Base-by-base conservation (phyloP, 1,140 invertebrate genomes). In the Phocides pigmalion region DNA sequence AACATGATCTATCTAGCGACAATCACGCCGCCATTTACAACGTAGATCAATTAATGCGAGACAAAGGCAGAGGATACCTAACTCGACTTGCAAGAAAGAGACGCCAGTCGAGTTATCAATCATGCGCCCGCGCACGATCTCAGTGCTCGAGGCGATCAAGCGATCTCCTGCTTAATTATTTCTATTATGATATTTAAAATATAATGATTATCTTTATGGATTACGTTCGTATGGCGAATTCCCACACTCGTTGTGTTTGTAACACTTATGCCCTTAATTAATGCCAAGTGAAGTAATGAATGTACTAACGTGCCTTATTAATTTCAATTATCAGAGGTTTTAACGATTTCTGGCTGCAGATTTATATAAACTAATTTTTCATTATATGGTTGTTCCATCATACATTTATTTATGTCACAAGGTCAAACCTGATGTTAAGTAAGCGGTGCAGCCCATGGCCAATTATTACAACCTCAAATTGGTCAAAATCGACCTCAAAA, bases 101-200 rank as follows among this genome's bases (percentile, higher is more conserved):
- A 82, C 68, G 63, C 61, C 22, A 68, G 53, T 42, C 6, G 32
- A 79, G 81, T 84, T 90, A 90, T 90, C 88, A 88, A 90, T 90
- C 88, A 90, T 67, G 77, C 72, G 84, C 81, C 77, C 62, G 79
- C 81, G 80, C 88, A 84, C 76, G 75, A 87, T 87, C 74, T 71
- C 66, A 74, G 74, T 74, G 88, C 85, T 73, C 47, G 79, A 68
- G 76, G 87, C 81, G 74, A 84, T 87, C 79, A 76, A 78, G 66
- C 73, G 76, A 84, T 90, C 79, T 84, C 79, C 64, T 53, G 76
- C 82, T 82, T 90, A 86, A 90, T 90, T 88, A 89, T 90, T 90
- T 89, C 85, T 90, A 90, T 89, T 90, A 89, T 90, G 80, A 89
- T 89, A 88, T 89, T 82, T 86, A 82, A 88, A 88, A 81, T 82